These are phyloP conservation scores for Eulimnadia texana DNA, from an alignment of 1,140 invertebrate genomes.

Conservation along the genomic window DNA sequence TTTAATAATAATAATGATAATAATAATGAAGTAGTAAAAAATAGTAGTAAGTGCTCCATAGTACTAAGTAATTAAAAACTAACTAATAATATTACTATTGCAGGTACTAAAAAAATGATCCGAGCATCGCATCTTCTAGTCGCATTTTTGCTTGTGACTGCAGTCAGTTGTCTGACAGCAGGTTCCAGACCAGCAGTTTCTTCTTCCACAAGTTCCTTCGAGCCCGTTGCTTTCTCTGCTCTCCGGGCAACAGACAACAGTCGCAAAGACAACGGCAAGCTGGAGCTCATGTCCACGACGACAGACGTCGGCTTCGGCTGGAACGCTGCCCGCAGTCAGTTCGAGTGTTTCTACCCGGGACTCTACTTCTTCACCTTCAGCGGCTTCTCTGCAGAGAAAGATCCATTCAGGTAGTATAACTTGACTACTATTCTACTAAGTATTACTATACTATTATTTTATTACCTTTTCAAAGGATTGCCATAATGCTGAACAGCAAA, in stretches of 20 bases:
- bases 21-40: too few species aligned
- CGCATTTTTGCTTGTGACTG: too few species aligned
- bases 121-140: too few species aligned
- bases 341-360: constrained; percentile 6
- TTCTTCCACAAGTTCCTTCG: not conserved
- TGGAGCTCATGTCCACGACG: not conserved
- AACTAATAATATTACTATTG: too few species aligned
- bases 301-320: constrained; percentile 6
- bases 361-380: constrained; percentile 6
- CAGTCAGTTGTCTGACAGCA: too few species aligned
- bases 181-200: too few species aligned
- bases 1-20: too few species aligned
- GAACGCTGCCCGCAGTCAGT: not conserved
- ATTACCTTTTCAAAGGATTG: not conserved
- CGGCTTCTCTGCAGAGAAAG: not conserved
- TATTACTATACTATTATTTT: not conserved
- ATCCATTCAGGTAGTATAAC: not conserved
- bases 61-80: too few species aligned
- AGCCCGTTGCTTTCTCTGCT: constrained; percentile 2
- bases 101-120: too few species aligned
- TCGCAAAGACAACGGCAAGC: not conserved
- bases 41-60: too few species aligned
- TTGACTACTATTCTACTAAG: not conserved
- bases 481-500: not conserved
- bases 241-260: not conserved